Evolutionary conservation across 1,140 invertebrate species (phyloP).

Genomic region (Samia ricini): DNA sequence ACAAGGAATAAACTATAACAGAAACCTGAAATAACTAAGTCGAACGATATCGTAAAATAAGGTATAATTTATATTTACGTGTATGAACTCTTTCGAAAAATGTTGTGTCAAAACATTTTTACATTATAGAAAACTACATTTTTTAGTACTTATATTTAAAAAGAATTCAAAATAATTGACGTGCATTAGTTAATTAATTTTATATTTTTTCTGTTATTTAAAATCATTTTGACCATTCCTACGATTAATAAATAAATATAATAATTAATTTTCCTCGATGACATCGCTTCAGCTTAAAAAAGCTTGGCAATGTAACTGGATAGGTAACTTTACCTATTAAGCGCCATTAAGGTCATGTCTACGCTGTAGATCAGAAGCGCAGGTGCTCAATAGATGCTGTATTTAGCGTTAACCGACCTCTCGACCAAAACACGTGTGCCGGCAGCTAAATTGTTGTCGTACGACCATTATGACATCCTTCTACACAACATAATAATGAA

Average conservation of each 20-base stretch:
- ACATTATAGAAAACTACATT: too few relatives aligned
- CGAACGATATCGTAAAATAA: background rate
- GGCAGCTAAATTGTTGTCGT: slow-evolving; percentile 40
- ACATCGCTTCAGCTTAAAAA: background rate
- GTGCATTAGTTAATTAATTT: too few relatives aligned
- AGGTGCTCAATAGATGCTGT: slow-evolving; percentile 46
- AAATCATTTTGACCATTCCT: too few relatives aligned
- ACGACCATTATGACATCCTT: slow-evolving; percentile 22
- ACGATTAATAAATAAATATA: too few relatives aligned
- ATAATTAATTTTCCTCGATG: too few relatives aligned
- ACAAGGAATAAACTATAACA: background rate
- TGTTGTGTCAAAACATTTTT: too few relatives aligned
- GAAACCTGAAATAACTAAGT: background rate
- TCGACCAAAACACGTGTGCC: slow-evolving; percentile 38
- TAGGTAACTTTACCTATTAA: background rate
- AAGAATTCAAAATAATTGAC: too few relatives aligned
- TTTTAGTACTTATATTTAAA: too few relatives aligned
- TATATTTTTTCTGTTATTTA: too few relatives aligned
- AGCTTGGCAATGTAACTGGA: background rate
- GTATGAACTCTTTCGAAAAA: too few relatives aligned
- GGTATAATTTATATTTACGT: too few relatives aligned
- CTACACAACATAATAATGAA: background rate
- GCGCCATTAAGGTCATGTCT: slow-evolving; percentile 47
- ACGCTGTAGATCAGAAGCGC: slow-evolving; percentile 44
- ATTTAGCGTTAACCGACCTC: slow-evolving; percentile 26